Conservation (phyloP, 2,113 vertebrate species). For the Propithecus coquereli region DNA sequence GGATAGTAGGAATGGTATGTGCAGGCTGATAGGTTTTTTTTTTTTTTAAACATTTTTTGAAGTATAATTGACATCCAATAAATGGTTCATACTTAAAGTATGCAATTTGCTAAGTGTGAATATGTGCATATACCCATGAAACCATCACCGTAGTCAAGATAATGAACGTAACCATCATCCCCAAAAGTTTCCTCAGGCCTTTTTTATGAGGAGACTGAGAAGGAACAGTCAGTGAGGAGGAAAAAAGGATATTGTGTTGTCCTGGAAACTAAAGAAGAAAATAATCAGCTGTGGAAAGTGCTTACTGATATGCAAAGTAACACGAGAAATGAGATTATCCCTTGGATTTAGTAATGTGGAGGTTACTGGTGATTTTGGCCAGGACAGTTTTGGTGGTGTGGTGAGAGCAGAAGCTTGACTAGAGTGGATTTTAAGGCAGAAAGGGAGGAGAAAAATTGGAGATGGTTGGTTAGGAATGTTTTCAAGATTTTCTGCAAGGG, state of each 20-base stretch:
- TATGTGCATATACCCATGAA: neutral
- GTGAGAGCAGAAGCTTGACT: neutral
- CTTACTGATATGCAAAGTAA: neutral
- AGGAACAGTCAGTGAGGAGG: neutral
- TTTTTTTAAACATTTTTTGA: neutral
- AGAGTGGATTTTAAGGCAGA: slow-evolving; percentile 21
- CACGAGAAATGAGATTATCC: neutral
- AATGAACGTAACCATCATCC: neutral
- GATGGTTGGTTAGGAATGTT: neutral
- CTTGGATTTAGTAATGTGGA: neutral
- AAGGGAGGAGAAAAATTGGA: neutral
- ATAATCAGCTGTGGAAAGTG: neutral
- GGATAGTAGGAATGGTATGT: neutral
- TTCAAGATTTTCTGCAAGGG: slow-evolving; percentile 20
- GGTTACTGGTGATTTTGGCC: neutral
- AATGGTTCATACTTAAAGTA: neutral
- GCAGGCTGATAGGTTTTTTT: neutral
- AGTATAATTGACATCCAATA: neutral
- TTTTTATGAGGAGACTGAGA: neutral
- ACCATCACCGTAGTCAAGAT: neutral
- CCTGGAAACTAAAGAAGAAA: neutral
- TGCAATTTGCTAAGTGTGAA: neutral
- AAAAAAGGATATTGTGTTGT: neutral
- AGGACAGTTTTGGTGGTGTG: neutral
- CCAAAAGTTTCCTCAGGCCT: neutral